Evolutionary conservation across 1,140 invertebrate genomes (phyloP).

Genomic region (Cydia splendana): DNA sequence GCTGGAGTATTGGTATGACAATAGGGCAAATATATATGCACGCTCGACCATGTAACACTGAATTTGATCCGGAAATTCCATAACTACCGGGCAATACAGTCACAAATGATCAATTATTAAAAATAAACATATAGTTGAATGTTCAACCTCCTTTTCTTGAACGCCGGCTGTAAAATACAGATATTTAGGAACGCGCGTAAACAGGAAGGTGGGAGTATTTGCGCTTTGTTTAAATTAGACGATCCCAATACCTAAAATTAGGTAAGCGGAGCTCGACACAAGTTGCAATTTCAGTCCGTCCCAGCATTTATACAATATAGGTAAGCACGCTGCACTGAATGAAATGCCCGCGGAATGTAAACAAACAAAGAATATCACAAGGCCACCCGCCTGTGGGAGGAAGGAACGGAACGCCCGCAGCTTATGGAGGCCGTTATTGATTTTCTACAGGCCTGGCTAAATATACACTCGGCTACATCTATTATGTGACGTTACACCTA

Average conservation of each 20-base stretch:
- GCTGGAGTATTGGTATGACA: too few relatives aligned
- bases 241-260: neutral
- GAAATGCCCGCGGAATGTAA: constrained; percentile 60
- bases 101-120: too few relatives aligned
- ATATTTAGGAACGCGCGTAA: neutral
- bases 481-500: constrained; percentile 30
- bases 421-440: constrained; percentile 49
- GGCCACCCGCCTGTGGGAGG: constrained; percentile 32
- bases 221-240: neutral
- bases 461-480: constrained; percentile 38
- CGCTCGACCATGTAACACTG: too few relatives aligned
- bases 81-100: too few relatives aligned
- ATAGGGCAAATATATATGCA: too few relatives aligned
- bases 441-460: constrained; percentile 44
- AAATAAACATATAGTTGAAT: too few relatives aligned
- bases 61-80: too few relatives aligned
- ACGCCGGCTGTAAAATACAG: neutral
- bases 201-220: neutral
- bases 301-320: constrained; percentile 16
- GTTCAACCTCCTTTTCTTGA: neutral
- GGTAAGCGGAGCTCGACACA: neutral
- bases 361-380: constrained; percentile 46
- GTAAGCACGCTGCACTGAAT: constrained; percentile 52
- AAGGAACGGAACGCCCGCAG: constrained; percentile 36
- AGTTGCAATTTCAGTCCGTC: neutral